Evolutionary conservation across 2,888 invertebrate species (phyloP).

Genomic region (Euphydryas editha): DNA sequence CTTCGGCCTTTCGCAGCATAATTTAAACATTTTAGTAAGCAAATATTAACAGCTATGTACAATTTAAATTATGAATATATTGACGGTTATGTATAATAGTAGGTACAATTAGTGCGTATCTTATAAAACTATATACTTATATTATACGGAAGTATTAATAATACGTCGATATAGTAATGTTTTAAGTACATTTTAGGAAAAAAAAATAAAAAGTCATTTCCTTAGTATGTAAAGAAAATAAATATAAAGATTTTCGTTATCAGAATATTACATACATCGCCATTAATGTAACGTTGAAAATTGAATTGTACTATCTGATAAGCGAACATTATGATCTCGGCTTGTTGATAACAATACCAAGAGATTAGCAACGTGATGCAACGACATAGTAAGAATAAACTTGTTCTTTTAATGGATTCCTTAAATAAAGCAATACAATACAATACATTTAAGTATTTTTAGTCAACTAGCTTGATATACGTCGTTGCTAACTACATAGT

Average conservation of each 20-base stretch:
- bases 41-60: slow-evolving; percentile 73
- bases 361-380: slow-evolving; percentile 12
- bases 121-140: not conserved
- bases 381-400: not conserved
- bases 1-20: slow-evolving; percentile 87
- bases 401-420: not conserved
- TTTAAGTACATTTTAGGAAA: not conserved
- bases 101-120: not conserved
- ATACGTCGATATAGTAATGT: not conserved
- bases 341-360: slow-evolving; percentile 27
- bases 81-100: not conserved
- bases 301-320: slow-evolving; percentile 34
- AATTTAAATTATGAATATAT: slow-evolving; percentile 37
- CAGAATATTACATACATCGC: slow-evolving; percentile 24
- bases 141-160: not conserved
- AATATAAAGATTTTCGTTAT: slow-evolving; percentile 25
- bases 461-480: not conserved
- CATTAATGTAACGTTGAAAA: slow-evolving; percentile 26
- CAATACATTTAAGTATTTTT: no score
- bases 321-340: slow-evolving; percentile 19
- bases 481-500: not conserved
- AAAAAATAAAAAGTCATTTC: not conserved
- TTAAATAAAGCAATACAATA: not conserved
- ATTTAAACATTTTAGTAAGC: slow-evolving; percentile 69
- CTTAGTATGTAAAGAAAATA: slow-evolving; percentile 4